These are phyloP conservation scores for Dryas iulia DNA, from an alignment of 1,140 invertebrate species.

Conservation along the genomic window DNA sequence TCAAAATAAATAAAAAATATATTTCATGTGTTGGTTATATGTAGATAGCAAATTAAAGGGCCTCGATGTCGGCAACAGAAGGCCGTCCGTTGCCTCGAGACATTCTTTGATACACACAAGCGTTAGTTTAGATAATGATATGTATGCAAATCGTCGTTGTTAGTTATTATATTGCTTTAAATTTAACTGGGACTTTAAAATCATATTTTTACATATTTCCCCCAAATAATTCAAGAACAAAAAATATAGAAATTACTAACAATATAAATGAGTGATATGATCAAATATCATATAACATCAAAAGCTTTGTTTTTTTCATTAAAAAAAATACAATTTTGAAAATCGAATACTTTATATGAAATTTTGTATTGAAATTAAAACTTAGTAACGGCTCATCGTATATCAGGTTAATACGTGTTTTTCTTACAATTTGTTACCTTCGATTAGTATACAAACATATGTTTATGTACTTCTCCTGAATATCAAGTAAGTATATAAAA, in stretches of 20 bases:
- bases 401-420: neutral
- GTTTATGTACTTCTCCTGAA: slow-evolving; percentile 29
- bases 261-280: too few species aligned
- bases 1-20: neutral
- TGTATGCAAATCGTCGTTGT: slow-evolving; percentile 58
- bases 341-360: neutral
- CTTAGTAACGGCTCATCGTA: neutral
- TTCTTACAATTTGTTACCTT: slow-evolving; percentile 26
- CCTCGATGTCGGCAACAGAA: slow-evolving; percentile 50
- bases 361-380: neutral
- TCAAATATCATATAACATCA: too few species aligned
- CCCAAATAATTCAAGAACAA: too few species aligned
- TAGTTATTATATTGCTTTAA: neutral
- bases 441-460: slow-evolving; percentile 33
- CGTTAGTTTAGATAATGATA: slow-evolving; percentile 60
- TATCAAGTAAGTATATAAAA: slow-evolving; percentile 37
- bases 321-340: too few species aligned
- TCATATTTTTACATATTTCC: too few species aligned
- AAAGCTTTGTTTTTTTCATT: too few species aligned
- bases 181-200: too few species aligned
- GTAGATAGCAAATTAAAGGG: slow-evolving; percentile 64
- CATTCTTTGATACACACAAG: slow-evolving; percentile 55
- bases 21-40: neutral
- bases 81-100: slow-evolving; percentile 46
- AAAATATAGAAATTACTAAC: too few species aligned